These are phyloP conservation scores for Chelidonichthys spinosus DNA, from an alignment of 2,797 vertebrate species.

Conservation along the genomic window DNA sequence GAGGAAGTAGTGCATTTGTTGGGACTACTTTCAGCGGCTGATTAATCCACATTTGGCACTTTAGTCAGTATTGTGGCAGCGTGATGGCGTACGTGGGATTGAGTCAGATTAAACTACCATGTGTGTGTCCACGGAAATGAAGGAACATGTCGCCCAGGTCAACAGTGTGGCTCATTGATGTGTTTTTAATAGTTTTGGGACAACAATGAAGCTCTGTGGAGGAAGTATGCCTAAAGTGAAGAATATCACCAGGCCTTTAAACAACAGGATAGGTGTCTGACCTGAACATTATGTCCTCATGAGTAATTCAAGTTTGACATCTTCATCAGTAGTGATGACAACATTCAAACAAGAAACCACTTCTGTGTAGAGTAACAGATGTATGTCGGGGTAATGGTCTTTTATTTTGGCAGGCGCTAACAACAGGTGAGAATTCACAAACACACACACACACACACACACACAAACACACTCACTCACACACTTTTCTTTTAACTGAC, in stretches of 20 bases:
- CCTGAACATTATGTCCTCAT: neutral
- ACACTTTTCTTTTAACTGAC: neutral
- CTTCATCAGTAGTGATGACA: slow-evolving; percentile 3
- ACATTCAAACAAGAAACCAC: neutral
- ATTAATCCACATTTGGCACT: neutral
- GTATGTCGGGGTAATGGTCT: neutral
- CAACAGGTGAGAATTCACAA: slow-evolving; percentile 32
- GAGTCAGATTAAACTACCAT: neutral
- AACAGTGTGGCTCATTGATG: neutral
- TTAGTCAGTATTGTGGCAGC: neutral
- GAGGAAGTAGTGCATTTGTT: neutral
- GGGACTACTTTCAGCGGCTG: neutral
- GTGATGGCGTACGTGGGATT: neutral
- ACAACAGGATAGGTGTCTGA: neutral
- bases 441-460: slow-evolving; percentile 19
- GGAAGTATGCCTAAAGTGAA: neutral
- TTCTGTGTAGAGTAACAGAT: slow-evolving; percentile 6
- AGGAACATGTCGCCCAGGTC: neutral
- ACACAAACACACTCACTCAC: slow-evolving; percentile 22
- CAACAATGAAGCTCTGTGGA: neutral
- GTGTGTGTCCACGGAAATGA: neutral
- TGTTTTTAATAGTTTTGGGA: neutral
- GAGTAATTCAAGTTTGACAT: neutral
- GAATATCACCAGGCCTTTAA: neutral
- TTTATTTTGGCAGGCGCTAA: slow-evolving; percentile 36